phyloP scores from a whole-genome alignment of 2,888 invertebrate species.

The Amphipoea oculea region DNA sequence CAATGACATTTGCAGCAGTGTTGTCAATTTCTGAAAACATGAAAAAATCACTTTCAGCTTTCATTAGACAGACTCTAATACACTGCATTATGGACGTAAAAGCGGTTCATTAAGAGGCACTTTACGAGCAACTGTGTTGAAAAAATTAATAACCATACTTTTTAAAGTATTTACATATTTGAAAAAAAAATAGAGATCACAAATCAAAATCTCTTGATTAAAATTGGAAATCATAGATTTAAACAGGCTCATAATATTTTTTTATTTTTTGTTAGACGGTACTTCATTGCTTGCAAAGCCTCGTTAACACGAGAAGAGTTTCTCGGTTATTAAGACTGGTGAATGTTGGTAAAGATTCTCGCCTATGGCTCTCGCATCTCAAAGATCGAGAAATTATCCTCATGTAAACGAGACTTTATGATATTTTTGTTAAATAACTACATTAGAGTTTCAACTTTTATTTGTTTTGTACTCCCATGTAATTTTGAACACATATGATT shows the following conservation, averaged over 20 bases:
- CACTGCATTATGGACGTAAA: too few relatives aligned
- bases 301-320: background rate
- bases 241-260: background rate
- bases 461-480: slow-evolving; percentile 85
- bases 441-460: slow-evolving; percentile 64
- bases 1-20: too few relatives aligned
- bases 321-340: background rate
- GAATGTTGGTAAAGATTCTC: background rate
- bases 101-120: too few relatives aligned
- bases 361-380: background rate
- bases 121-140: too few relatives aligned
- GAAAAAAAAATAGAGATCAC: background rate
- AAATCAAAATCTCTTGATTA: background rate
- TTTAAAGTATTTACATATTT: background rate
- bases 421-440: background rate
- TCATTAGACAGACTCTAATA: too few relatives aligned
- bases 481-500: slow-evolving; percentile 37
- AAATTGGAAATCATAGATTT: background rate
- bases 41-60: too few relatives aligned
- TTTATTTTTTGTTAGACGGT: background rate
- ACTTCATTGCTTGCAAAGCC: background rate
- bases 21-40: too few relatives aligned
- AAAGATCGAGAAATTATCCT: background rate
- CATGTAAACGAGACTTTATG: background rate
- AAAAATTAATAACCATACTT: background rate